A percentile compares a stretch with the other conserved stretches of the same genome.
phyloP scores from a whole-genome alignment of 2,113 vertebrate species.

The Myocastor coypus region DNA sequence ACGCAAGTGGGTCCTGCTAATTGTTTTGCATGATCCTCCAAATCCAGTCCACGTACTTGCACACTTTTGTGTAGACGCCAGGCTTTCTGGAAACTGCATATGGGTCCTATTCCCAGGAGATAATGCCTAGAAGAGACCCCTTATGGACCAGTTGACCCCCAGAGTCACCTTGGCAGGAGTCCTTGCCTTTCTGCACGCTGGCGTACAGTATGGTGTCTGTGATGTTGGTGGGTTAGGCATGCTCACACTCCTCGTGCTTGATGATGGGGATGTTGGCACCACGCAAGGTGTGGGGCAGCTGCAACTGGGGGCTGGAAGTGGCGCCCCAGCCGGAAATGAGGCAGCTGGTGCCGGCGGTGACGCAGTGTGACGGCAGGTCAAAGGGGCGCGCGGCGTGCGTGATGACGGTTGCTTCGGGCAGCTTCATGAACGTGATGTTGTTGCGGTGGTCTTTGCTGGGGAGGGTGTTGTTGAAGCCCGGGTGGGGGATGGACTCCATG shows the following conservation, averaged over 20 bases:
- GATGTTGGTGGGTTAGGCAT: conserved; percentile 67
- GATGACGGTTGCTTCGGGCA: conserved; percentile 80
- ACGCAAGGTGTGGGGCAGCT: conserved; percentile 61
- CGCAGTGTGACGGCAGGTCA: conserved; percentile 87
- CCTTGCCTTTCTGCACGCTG: conserved; percentile 68
- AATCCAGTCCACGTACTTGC: conserved; percentile 90
- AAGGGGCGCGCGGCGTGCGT: conserved; percentile 86
- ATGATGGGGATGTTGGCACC: conserved; percentile 74
- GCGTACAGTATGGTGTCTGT: conserved; percentile 79
- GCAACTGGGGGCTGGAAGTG: conserved; percentile 86
- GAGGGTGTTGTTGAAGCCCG: conserved; percentile 75
- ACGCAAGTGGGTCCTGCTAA: not conserved
- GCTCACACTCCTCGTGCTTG: conserved; percentile 63
- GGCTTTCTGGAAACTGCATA: conserved; percentile 89
- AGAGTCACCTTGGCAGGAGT: conserved; percentile 88
- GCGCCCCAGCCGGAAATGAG: conserved; percentile 91
- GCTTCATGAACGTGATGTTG: conserved; percentile 92
- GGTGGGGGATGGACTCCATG: conserved; percentile 73
- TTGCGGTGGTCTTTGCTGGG: conserved; percentile 88
- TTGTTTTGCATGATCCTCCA: conserved; percentile 62
- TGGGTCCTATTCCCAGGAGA: conserved; percentile 90
- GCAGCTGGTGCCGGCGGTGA: conserved; percentile 85
- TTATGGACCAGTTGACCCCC: conserved; percentile 88
- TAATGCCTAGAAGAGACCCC: conserved; percentile 88
- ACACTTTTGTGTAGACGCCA: conserved; percentile 92